Evolutionary conservation across 64 coral and sea anemone species (phyloP).

Genomic region (Pocillopora damicornis): DNA sequence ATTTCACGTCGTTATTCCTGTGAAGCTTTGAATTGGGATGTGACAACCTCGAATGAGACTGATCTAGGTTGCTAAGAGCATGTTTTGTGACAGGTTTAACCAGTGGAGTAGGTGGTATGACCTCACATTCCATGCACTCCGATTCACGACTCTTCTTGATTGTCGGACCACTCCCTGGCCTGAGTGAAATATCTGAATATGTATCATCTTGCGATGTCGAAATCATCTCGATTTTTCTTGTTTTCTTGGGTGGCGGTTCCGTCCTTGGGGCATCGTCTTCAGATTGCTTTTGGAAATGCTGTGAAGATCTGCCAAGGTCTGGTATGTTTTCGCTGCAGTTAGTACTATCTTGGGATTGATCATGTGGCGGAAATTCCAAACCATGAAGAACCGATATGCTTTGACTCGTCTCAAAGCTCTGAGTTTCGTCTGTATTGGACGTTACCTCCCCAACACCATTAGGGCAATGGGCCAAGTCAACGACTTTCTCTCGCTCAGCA

Average conservation of each 20-base stretch:
- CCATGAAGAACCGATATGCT: conserved; percentile 26
- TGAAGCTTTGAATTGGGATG: not conserved
- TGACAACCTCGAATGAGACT: not conserved
- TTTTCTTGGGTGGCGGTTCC: conserved; percentile 12
- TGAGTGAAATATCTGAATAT: not conserved
- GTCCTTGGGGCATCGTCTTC: not conserved
- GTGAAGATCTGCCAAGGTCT: not conserved
- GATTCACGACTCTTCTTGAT: not conserved
- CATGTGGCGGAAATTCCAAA: not conserved
- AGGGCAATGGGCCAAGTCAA: not conserved
- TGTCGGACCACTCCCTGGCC: not conserved
- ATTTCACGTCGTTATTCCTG: not conserved
- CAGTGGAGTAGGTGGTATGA: conserved; percentile 35
- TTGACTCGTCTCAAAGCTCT: conserved; percentile 6
- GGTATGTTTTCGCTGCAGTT: not conserved
- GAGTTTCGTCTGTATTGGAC: not conserved
- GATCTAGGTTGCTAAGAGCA: not conserved
- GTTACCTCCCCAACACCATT: not conserved
- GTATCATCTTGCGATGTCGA: not conserved
- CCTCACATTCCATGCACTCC: conserved; percentile 12
- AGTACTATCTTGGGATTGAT: not conserved
- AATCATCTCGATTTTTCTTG: not conserved
- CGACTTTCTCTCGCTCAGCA: not conserved
- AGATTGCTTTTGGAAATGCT: not conserved
- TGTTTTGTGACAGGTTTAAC: conserved; percentile 16